These are phyloP conservation scores for Metellina segmentata DNA, from an alignment of 2,888 invertebrate species.

Conservation along the genomic window DNA sequence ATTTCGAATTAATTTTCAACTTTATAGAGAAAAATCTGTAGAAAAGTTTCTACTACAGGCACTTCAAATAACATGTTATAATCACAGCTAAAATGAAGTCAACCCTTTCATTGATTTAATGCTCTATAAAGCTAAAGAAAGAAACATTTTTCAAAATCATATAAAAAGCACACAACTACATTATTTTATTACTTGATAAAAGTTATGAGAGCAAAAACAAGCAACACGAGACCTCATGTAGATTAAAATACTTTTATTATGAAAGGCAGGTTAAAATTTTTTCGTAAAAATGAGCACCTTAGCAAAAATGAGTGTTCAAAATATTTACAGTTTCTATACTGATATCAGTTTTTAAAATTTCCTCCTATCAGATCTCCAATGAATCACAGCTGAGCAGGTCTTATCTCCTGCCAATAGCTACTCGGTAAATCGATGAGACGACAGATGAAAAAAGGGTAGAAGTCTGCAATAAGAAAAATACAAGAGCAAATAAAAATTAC, in stretches of 20 bases:
- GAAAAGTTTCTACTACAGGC: neutral
- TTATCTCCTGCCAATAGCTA: slow-evolving; percentile 56
- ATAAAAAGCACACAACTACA: neutral
- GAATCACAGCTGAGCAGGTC: slow-evolving; percentile 59
- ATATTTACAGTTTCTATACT: slow-evolving; percentile 51
- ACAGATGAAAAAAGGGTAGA: slow-evolving; percentile 6
- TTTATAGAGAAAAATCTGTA: too few species aligned
- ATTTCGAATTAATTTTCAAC: neutral
- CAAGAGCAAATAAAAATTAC: too few species aligned
- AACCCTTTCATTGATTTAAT: neutral
- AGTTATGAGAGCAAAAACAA: too few species aligned
- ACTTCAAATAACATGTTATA: neutral
- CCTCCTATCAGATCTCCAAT: slow-evolving; percentile 35
- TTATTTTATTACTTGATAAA: neutral
- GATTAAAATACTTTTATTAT: slow-evolving; percentile 56
- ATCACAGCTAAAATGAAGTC: too few species aligned
- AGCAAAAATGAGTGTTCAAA: slow-evolving; percentile 62
- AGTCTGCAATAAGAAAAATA: neutral
- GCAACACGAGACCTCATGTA: neutral
- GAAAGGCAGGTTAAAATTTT: slow-evolving; percentile 54
- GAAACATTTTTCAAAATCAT: neutral
- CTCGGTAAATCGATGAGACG: slow-evolving; percentile 37
- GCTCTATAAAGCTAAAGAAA: neutral
- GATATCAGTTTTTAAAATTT: slow-evolving; percentile 36
- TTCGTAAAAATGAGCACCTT: slow-evolving; percentile 61